Evolutionary conservation across 2,113 vertebrate species (phyloP).

Genomic region (Tinamus guttatus): DNA sequence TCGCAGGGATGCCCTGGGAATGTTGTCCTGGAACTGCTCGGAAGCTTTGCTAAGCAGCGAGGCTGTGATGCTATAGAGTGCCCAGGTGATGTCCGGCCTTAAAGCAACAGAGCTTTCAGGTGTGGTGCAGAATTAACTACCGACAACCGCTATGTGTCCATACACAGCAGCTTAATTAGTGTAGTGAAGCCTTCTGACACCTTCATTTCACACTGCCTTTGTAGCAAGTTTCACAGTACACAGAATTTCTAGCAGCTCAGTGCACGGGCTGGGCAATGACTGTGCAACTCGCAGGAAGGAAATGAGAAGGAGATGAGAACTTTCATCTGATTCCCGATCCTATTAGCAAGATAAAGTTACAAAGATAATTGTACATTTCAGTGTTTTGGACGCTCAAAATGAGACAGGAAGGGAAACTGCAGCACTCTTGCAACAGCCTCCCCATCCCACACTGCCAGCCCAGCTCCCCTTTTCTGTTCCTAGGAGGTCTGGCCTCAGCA

Average conservation of each 20-base stretch:
- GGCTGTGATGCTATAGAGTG: neutral
- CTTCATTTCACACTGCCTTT: slow-evolving; percentile 58
- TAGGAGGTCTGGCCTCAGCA: rapidly evolving
- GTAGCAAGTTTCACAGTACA: neutral
- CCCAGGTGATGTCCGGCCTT: neutral
- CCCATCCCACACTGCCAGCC: neutral
- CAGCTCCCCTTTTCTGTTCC: neutral
- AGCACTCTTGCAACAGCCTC: neutral
- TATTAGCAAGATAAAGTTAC: neutral
- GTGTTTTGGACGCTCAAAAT: neutral
- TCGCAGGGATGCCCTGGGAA: neutral
- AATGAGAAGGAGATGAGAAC: slow-evolving; percentile 4
- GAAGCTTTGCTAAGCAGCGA: neutral
- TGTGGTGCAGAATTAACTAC: neutral
- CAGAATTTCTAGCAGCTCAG: slow-evolving; percentile 43
- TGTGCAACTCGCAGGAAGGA: neutral
- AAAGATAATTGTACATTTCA: neutral
- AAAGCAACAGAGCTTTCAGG: neutral
- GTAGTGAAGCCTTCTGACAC: slow-evolving; percentile 46
- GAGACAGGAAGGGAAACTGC: neutral
- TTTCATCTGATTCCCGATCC: slow-evolving; percentile 31
- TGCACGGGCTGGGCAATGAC: neutral
- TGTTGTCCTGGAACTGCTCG: rapidly evolving
- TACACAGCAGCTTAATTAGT: slow-evolving; percentile 52
- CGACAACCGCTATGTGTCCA: slow-evolving; percentile 25